These are phyloP conservation scores for Cydia fagiglandana DNA, from an alignment of 1,140 invertebrate species.

Conservation along the genomic window DNA sequence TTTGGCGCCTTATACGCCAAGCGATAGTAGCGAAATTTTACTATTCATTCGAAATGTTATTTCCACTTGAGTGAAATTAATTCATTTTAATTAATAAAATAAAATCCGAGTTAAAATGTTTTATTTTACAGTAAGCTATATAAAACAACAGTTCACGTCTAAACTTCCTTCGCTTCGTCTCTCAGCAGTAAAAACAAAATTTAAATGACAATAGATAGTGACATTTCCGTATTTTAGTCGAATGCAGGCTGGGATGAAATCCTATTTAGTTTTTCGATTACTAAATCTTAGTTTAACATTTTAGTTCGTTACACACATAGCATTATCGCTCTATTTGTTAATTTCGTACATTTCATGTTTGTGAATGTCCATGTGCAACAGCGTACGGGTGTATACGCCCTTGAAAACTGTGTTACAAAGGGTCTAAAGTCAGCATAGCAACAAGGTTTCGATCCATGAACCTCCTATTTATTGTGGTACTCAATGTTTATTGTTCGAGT, in stretches of 20 bases:
- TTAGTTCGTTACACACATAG: constrained; percentile 41
- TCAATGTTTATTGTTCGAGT: constrained; percentile 49
- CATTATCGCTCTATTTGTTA: constrained; percentile 37
- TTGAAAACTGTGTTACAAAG: constrained; percentile 72
- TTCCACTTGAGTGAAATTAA: constrained; percentile 12
- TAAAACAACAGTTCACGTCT: neutral
- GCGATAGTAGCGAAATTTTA: neutral
- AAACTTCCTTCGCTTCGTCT: neutral
- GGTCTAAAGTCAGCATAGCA: constrained; percentile 76
- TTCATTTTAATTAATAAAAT: neutral
- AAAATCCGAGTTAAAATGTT: neutral
- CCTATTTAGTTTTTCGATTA: constrained; percentile 52
- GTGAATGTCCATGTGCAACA: constrained; percentile 47
- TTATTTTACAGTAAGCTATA: neutral
- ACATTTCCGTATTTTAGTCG: constrained; percentile 24
- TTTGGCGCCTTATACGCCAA: neutral
- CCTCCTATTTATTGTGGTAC: constrained; percentile 55
- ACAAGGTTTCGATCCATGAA: constrained; percentile 62
- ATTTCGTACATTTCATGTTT: constrained; percentile 40
- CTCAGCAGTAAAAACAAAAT: constrained; percentile 25
- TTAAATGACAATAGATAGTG: constrained; percentile 4
- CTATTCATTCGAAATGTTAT: constrained; percentile 1
- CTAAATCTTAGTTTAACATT: constrained; percentile 47
- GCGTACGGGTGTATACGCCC: constrained; percentile 59
- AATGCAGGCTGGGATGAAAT: constrained; percentile 49